These are phyloP conservation scores for Rhinogobius similis DNA, from an alignment of 2,113 vertebrate genomes.

Conservation along the genomic window DNA sequence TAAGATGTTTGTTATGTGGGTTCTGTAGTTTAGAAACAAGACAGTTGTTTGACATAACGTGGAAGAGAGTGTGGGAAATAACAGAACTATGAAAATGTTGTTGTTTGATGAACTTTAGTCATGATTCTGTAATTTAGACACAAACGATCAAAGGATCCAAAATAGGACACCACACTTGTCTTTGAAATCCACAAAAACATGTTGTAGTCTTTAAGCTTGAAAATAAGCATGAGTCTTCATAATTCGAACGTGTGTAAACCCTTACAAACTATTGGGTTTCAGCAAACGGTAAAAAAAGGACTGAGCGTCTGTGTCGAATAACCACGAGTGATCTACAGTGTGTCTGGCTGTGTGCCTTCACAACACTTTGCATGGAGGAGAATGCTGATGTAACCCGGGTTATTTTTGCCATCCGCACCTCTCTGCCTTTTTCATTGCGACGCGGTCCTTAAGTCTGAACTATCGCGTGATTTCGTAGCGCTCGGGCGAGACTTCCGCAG, in stretches of 20 bases:
- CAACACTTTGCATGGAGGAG: slow-evolving; percentile 52
- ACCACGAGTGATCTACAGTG: slow-evolving; percentile 33
- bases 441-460: too few species aligned
- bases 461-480: too few species aligned
- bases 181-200: slow-evolving; percentile 34
- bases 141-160: slow-evolving; percentile 37
- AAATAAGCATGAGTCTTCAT: slow-evolving; percentile 44
- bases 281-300: slow-evolving; percentile 37
- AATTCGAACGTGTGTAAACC: slow-evolving; percentile 28
- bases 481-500: too few species aligned
- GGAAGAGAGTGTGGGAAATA: slow-evolving; percentile 4
- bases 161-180: slow-evolving; percentile 16
- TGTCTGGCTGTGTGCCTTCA: slow-evolving; percentile 46
- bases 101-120: slow-evolving; percentile 36
- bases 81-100: slow-evolving; percentile 31
- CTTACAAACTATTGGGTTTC: slow-evolving; percentile 36
- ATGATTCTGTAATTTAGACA: slow-evolving; percentile 32
- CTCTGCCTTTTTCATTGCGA: too few species aligned
- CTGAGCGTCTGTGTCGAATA: slow-evolving; percentile 38
- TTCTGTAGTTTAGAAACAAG: slow-evolving; percentile 45
- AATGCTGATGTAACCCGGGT: too few species aligned
- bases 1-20: slow-evolving; percentile 34
- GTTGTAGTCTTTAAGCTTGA: slow-evolving; percentile 31
- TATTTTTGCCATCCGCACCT: too few species aligned
- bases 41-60: slow-evolving; percentile 44